A percentile compares a stretch with the other conserved stretches of the same genome.
Conservation (phyloP, 2,113 vertebrate genomes). For the Aptenodytes forsteri region DNA sequence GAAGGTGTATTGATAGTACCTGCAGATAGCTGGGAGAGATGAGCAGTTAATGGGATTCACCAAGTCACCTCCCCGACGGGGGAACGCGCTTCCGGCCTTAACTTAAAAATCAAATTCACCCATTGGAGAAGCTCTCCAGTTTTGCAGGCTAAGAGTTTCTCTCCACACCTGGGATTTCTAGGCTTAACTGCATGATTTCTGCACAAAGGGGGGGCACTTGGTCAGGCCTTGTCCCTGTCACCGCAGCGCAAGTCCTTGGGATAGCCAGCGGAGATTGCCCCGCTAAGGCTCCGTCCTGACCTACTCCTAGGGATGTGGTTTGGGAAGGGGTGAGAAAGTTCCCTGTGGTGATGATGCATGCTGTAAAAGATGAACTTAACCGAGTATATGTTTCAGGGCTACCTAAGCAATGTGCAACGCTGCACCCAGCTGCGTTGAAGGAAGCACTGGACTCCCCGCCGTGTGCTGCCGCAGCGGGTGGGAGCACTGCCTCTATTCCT, state of each 20-base stretch:
- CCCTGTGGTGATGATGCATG: background rate
- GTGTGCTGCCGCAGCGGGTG: accelerated
- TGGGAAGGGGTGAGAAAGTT: background rate
- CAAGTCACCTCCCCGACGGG: background rate
- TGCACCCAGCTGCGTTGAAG: too few species aligned
- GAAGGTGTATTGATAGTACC: slow-evolving; percentile 51
- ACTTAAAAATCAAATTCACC: slow-evolving; percentile 8
- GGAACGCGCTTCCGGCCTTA: background rate
- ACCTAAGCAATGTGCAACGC: accelerated
- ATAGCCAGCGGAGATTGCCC: accelerated
- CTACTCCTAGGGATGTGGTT: background rate
- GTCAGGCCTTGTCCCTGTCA: background rate
- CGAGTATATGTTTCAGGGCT: background rate
- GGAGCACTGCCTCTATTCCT: accelerated
- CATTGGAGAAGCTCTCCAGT: background rate
- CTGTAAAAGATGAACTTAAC: background rate
- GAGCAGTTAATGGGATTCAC: slow-evolving; percentile 45
- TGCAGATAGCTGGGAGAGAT: slow-evolving; percentile 29
- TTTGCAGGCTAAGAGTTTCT: background rate
- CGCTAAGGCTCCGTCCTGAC: background rate
- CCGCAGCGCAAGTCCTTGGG: background rate
- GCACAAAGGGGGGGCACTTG: accelerated
- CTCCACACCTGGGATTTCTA: background rate
- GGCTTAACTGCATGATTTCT: background rate
- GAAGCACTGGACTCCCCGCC: accelerated